Conservation (phyloP, 2,113 vertebrate genomes). For the Stictonetta naevosa region DNA sequence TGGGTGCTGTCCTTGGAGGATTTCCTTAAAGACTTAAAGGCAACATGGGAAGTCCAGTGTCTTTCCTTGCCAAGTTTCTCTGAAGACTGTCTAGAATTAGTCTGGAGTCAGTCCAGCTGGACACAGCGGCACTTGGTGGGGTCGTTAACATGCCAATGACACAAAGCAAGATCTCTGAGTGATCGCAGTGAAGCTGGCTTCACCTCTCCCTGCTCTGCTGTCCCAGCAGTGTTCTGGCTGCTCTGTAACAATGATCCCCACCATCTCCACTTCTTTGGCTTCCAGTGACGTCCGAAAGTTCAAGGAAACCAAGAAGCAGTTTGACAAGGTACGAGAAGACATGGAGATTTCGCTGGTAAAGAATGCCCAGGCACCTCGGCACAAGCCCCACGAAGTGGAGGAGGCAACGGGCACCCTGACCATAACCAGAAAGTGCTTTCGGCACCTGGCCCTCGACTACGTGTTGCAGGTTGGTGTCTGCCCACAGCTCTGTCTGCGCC, state of each 20-base stretch:
- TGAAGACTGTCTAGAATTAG: background rate
- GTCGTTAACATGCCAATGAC: background rate
- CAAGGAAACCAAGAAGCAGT: conserved; percentile 98
- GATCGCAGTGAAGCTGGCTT: too few species aligned
- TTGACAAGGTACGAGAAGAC: conserved; percentile 93
- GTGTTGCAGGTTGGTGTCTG: conserved; percentile 88
- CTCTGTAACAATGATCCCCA: background rate
- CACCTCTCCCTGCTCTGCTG: background rate
- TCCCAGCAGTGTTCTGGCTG: background rate
- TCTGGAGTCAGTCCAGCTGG: background rate
- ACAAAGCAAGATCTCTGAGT: background rate
- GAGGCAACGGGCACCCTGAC: conserved; percentile 89
- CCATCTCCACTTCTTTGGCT: background rate
- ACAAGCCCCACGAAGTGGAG: conserved; percentile 95
- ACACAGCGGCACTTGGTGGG: background rate
- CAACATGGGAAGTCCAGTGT: too few species aligned
- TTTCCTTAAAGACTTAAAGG: background rate
- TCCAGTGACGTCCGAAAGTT: conserved; percentile 93
- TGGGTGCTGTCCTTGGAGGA: background rate
- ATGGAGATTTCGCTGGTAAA: conserved; percentile 95
- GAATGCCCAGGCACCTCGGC: conserved; percentile 93
- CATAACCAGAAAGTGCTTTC: conserved; percentile 93
- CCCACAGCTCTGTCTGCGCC: background rate
- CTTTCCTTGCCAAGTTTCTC: background rate
- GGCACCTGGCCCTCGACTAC: conserved; percentile 94